A percentile compares a stretch with the other conserved stretches of the same genome.
Evolutionary conservation across 2,888 invertebrate species (phyloP).

Genomic region (Lasius fuliginosus): DNA sequence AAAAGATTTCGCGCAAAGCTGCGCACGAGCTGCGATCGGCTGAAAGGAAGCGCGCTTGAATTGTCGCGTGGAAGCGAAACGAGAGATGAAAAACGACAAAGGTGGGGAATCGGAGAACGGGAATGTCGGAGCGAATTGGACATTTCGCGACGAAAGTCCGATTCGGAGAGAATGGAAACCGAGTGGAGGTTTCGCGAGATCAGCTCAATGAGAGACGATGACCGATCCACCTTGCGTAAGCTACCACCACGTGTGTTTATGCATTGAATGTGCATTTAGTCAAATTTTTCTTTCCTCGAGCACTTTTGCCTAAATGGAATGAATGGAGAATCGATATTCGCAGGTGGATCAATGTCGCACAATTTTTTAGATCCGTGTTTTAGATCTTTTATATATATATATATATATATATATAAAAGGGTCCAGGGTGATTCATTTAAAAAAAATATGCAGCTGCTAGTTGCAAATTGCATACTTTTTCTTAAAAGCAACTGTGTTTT

Average conservation of each 20-base stretch:
- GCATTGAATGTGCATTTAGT: conserved; percentile 59
- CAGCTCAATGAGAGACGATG: conserved; percentile 75
- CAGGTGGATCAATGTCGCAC: conserved; percentile 38
- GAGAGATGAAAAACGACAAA: background rate
- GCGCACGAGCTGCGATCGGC: background rate
- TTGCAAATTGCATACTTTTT: too few relatives aligned
- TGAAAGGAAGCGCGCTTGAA: background rate
- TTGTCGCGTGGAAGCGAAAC: background rate
- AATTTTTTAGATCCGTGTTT: conserved; percentile 23
- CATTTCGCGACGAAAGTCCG: conserved; percentile 77
- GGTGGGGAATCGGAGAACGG: background rate
- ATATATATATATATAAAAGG: too few relatives aligned
- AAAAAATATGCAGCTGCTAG: too few relatives aligned
- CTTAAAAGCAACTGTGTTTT: too few relatives aligned
- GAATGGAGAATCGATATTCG: conserved; percentile 11
- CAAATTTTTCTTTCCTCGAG: conserved; percentile 55
- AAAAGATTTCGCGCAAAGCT: conserved; percentile 9
- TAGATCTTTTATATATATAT: background rate
- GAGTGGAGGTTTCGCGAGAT: conserved; percentile 79
- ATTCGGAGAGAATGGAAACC: conserved; percentile 68
- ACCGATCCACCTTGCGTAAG: conserved; percentile 78
- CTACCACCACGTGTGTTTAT: conserved; percentile 66
- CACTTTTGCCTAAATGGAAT: conserved; percentile 23
- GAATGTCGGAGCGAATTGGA: conserved; percentile 80
- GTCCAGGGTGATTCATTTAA: too few relatives aligned